Evolutionary conservation across 2,888 invertebrate species (phyloP), one percentile per base, ranked within the genome.

Genomic region (Microplitis deprimator): DNA sequence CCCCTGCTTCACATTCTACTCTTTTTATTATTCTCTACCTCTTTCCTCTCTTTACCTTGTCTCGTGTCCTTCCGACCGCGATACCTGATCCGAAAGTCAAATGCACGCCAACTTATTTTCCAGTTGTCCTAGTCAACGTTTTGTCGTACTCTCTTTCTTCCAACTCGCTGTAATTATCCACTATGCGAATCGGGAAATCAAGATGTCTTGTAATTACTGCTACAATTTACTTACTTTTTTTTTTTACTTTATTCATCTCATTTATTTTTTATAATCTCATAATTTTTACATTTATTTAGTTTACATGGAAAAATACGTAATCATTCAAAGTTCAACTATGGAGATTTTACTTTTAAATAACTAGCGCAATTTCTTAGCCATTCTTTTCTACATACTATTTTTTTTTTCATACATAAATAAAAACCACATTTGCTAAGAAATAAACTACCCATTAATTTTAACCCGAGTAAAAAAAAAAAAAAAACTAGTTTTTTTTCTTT

Each of bases 61-160:
- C 76, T 64, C 72, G 73, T 78, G 77, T 75, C 79, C 79, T 77
- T 79, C 75, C 75, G 69, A 73, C 77, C 75, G 70, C 79, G 72
- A 68, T 75, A 77, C 74, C 62, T 78, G 74, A 70, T 77, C 59
- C 73, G 69, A 67, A 70, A 75, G 75, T 78, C 75, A 75, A 73
- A 78, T 74, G 74, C 73, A 72, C 75, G 69, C 76, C 77, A 71
- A 72, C 61, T 77, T 67, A 60, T 65, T 72, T 73, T 41, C 41
- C 64, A 61, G 73, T 65, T 73, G 65, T 65, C 59, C 65, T 67
- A 29, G 67, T 59, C 73, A 29, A 67, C 50, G 65, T 67, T 73
- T 29, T 50, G 65, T 41, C 40, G 20, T 60, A 16, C 3, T 29
- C 72, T 64, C 76, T 69, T 67, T 69, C 59, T 76, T 73, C 59